Conservation (phyloP, 2,888 invertebrate species). For the Trileptium ribeirensis region DNA sequence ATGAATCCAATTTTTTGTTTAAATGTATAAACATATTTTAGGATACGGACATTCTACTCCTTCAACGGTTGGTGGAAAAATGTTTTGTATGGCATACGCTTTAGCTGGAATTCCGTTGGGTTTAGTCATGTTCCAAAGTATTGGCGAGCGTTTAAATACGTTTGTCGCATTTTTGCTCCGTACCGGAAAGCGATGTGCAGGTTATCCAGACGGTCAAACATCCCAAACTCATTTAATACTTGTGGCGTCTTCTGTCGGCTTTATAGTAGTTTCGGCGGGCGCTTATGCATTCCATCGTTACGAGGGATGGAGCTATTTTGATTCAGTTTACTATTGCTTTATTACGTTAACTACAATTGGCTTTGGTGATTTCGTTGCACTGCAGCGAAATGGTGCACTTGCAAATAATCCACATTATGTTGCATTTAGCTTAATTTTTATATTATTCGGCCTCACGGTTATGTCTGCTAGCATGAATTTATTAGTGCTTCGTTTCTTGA, state of each 20-base stretch:
- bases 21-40: too few relatives aligned
- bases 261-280: slow-evolving; percentile 85
- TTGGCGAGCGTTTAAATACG: slow-evolving; percentile 94
- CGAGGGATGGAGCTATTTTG: slow-evolving; percentile 83
- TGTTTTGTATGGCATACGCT: slow-evolving; percentile 76
- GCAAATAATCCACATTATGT: slow-evolving; percentile 88
- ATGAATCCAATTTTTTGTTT: too few relatives aligned
- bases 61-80: slow-evolving; percentile 88
- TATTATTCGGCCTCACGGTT: slow-evolving; percentile 94
- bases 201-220: slow-evolving; percentile 45
- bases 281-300: slow-evolving; percentile 87
- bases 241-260: slow-evolving; percentile 79
- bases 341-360: slow-evolving; percentile 95
- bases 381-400: slow-evolving; percentile 87
- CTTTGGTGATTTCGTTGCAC: slow-evolving; percentile 97
- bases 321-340: slow-evolving; percentile 83
- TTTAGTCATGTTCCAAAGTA: slow-evolving; percentile 97
- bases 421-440: slow-evolving; percentile 89
- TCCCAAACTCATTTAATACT: slow-evolving; percentile 95
- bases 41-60: slow-evolving; percentile 97
- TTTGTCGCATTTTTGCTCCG: slow-evolving; percentile 89
- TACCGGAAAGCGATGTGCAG: slow-evolving; percentile 62
- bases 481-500: slow-evolving; percentile 90
- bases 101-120: slow-evolving; percentile 89
- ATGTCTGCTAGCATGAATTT: slow-evolving; percentile 97